Evolutionary conservation across 2,888 invertebrate species (phyloP).

Genomic region (Morpho deidamia): DNA sequence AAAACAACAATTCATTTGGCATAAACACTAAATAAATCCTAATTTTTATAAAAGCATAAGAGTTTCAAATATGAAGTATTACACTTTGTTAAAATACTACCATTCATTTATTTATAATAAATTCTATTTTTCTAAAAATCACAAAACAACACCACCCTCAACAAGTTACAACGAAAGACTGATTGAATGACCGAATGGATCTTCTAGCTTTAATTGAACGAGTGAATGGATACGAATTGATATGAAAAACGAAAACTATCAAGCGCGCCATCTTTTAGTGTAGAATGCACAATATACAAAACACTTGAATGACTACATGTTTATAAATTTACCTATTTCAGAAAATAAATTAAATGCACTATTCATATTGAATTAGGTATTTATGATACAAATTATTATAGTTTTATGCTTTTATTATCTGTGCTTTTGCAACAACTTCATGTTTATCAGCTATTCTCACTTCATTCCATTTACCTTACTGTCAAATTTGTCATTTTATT

Average conservation of each 20-base stretch:
- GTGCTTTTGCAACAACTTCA: slow-evolving; percentile 17
- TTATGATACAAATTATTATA: not conserved
- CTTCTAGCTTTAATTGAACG: too few relatives aligned
- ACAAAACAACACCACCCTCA: slow-evolving; percentile 32
- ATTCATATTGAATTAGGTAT: too few relatives aligned
- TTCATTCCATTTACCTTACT: slow-evolving; percentile 23
- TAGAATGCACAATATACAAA: not conserved
- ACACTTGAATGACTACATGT: not conserved
- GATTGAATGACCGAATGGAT: slow-evolving; percentile 34
- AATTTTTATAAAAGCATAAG: slow-evolving; percentile 1
- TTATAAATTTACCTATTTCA: not conserved
- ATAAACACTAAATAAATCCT: slow-evolving; percentile 5
- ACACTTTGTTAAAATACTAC: slow-evolving; percentile 24
- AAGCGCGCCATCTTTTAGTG: slow-evolving; percentile 22
- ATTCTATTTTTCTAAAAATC: slow-evolving; percentile 29
- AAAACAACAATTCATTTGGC: slow-evolving; percentile 23
- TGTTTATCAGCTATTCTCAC: slow-evolving; percentile 3
- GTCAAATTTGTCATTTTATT: slow-evolving; percentile 33
- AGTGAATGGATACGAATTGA: not conserved
- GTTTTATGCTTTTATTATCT: not conserved
- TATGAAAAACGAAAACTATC: too few relatives aligned
- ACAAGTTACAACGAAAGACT: slow-evolving; percentile 35
- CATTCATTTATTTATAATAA: slow-evolving; percentile 38
- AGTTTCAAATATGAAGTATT: slow-evolving; percentile 12
- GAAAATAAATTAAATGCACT: too few relatives aligned